Conservation (phyloP, 1,140 invertebrate species). For the Bilobella aurantiaca region DNA sequence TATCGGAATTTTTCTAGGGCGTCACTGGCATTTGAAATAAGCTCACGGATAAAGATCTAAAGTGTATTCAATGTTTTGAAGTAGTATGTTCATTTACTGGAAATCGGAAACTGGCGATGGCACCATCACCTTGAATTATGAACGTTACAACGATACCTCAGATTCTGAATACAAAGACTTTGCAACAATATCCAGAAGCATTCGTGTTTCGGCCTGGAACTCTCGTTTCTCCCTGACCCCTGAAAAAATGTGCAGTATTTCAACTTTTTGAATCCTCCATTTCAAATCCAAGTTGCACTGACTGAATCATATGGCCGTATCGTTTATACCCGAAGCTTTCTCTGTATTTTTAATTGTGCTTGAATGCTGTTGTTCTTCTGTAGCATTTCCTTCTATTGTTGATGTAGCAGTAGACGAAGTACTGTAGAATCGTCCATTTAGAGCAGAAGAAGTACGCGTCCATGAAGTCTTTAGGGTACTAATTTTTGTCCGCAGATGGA, state of each 20-base stretch:
- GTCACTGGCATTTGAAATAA: conserved; percentile 95
- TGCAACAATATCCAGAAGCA: conserved; percentile 92
- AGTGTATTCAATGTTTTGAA: conserved; percentile 12
- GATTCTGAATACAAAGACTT: conserved; percentile 95
- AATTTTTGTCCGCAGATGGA: too few species aligned
- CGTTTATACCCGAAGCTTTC: neutral
- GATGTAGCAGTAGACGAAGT: neutral
- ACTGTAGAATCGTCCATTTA: too few species aligned
- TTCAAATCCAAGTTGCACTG: neutral
- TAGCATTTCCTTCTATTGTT: too few species aligned
- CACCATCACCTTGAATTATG: too few species aligned
- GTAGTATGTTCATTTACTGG: too few species aligned
- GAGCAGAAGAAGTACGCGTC: too few species aligned
- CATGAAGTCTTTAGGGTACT: too few species aligned
- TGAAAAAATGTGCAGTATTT: neutral
- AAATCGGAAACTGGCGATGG: too few species aligned
- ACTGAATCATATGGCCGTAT: neutral
- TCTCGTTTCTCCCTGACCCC: conserved; percentile 7
- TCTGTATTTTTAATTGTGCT: neutral
- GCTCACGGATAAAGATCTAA: conserved; percentile 84
- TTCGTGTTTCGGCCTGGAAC: conserved; percentile 87
- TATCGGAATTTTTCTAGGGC: conserved; percentile 86
- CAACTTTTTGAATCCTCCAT: too few species aligned
- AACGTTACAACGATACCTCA: conserved; percentile 61
- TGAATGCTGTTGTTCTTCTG: neutral